Percentiles rank a stretch among this genome's conserved stretches.
These are phyloP conservation scores for Lathronympha strigana DNA, from an alignment of 2,888 invertebrate species.

Conservation along the genomic window DNA sequence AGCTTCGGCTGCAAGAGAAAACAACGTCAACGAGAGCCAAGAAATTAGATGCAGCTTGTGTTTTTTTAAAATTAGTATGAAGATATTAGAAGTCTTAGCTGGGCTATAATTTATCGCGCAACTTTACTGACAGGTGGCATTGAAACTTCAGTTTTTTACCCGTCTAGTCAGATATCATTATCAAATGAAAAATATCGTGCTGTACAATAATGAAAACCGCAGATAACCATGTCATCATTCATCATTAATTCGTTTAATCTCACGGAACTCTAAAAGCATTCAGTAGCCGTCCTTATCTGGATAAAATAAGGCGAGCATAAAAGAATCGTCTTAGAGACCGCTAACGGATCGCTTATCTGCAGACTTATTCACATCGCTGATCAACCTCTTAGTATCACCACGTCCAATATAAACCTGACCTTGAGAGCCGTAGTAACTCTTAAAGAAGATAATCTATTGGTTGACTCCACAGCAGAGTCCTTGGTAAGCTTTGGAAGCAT, in stretches of 20 bases:
- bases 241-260: slow-evolving; percentile 4
- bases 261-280: slow-evolving; percentile 39
- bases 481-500: neutral
- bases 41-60: no score
- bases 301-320: slow-evolving; percentile 34
- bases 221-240: slow-evolving; percentile 21
- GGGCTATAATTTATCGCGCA: neutral
- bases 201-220: slow-evolving; percentile 7
- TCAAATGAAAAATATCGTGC: neutral
- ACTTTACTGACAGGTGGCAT: neutral
- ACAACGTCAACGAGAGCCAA: no score
- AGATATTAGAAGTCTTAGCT: neutral
- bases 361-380: neutral
- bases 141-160: neutral
- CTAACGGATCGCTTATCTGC: slow-evolving; percentile 39
- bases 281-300: slow-evolving; percentile 39
- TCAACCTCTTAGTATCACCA: neutral
- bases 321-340: slow-evolving; percentile 37
- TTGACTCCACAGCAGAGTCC: neutral
- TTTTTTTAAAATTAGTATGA: no score
- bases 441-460: neutral
- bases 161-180: neutral
- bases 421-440: neutral
- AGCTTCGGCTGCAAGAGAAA: no score
- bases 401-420: neutral